A percentile compares a stretch with the other conserved stretches of the same genome.
phyloP scores from a whole-genome alignment of 2,113 vertebrate genomes.

The Cyanoramphus novaezelandiae region DNA sequence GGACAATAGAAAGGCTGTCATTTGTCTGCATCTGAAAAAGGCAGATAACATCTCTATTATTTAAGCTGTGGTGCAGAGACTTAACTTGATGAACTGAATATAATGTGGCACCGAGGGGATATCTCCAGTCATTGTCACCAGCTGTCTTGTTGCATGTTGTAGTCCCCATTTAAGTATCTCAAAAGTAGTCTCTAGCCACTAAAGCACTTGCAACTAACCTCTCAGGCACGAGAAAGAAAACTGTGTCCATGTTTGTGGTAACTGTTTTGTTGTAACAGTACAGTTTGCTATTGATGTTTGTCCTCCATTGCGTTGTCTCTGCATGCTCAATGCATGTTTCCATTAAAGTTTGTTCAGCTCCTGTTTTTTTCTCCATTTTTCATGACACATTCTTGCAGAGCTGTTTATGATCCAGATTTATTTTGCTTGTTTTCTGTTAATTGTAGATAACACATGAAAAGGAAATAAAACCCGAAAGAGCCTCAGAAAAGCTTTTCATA shows the following conservation, averaged over 20 bases:
- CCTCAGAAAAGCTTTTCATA: slow-evolving; percentile 55
- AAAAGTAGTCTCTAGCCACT: slow-evolving; percentile 59
- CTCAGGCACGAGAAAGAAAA: slow-evolving; percentile 9
- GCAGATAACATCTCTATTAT: not conserved
- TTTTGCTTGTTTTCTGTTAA: slow-evolving; percentile 77
- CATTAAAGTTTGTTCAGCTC: slow-evolving; percentile 78
- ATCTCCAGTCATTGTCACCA: slow-evolving; percentile 50
- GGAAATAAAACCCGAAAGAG: slow-evolving; percentile 69
- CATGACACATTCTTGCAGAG: slow-evolving; percentile 70
- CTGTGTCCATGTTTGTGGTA: slow-evolving; percentile 17
- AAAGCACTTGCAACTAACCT: slow-evolving; percentile 75
- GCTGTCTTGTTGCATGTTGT: slow-evolving; percentile 64
- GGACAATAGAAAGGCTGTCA: not conserved
- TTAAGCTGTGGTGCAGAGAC: slow-evolving; percentile 56
- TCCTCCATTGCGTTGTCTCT: slow-evolving; percentile 63
- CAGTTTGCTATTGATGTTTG: slow-evolving; percentile 72
- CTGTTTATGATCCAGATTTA: slow-evolving; percentile 70
- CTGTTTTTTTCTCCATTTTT: slow-evolving; percentile 68
- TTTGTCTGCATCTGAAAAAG: slow-evolving; percentile 12
- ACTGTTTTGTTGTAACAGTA: slow-evolving; percentile 65
- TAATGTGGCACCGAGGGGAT: slow-evolving; percentile 47
- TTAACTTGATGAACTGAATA: slow-evolving; percentile 44
- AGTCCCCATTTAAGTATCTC: slow-evolving; percentile 52
- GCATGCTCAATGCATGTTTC: slow-evolving; percentile 79
- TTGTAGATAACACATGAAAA: slow-evolving; percentile 67